Base-by-base conservation (phyloP, 2,888 invertebrate genomes). In the Oscheius onirici region DNA sequence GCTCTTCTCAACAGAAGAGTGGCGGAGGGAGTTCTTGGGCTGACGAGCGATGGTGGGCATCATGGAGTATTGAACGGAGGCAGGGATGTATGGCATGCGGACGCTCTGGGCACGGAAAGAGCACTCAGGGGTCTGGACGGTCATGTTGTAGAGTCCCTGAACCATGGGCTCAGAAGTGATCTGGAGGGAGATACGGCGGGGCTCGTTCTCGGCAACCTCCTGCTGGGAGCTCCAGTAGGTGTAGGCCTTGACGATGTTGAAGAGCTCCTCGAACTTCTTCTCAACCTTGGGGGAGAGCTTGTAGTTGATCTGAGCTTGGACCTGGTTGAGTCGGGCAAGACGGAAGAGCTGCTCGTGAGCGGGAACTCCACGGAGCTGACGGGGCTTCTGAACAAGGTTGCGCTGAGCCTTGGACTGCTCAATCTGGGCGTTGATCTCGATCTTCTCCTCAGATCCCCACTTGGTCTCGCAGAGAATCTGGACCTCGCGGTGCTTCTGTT, bases 101-200 rank as follows among this genome's bases (percentile, higher is more conserved):
- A 79, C 43, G 73, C 75, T 74, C 51, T 76, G 52, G 55, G 80
- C 54, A 60, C 74, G 77, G 40, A 80, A 69, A 34, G 69, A 70
- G 70, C 83, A 71, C 51, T 72, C 61, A 51, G 84, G 82, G 28
- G 84, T 81, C 67, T 78, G 74, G 72, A 85, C 13, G 77, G 84
- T 85, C 72, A 75, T 74, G 73, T 74, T 81, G 55, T 74, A 78
- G 55, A 76, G 78, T 65, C 72, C 78, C 83, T 40, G 41, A 15
- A 52, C 81, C 55, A 76, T 41, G 72, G 86, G 83, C 70, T 86
- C 87, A 65, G 87, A 78, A 68, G 80, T 72, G 43, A 82, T 40
- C 52, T 75, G 79, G 57, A 77, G 28, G 41, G 69, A 57, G 60
- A 77, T 79, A 69, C 74, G 74, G 60, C 75, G 66, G 13, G 74